Base-by-base conservation (phyloP, 1,140 invertebrate genomes). In the Idris sp. region DNA sequence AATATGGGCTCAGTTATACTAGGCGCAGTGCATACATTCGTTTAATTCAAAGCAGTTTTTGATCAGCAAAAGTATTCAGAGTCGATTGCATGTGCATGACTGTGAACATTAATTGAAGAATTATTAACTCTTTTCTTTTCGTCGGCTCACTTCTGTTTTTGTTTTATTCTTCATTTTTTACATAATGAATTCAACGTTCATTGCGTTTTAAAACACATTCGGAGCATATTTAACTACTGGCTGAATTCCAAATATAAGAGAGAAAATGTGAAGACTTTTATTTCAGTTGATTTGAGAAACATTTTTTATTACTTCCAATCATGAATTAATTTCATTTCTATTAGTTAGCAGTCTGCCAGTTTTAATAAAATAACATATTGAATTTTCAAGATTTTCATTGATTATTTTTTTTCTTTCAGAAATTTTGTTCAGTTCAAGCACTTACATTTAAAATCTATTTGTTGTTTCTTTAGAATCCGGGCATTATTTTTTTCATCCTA, bases 1-100 rank as follows among this genome's bases (percentile, higher is more conserved):
- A 69, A 69, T 59, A 58, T 65, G 48, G n/a, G n/a, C n/a, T n/a
- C n/a, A n/a, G n/a, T 40, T 18, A 35, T 49, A 35, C 51, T 41
- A 9, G 15, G 15, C 26, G 13, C 44, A 25, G 25, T 33, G 43
- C 58, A 41, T 51, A 41, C 49, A 51, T 51, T 43, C 36, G 44
- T 7, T 18, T 22, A 18, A 62, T 62, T 49, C 15, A 22, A 6
- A 2, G 19, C 19, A 22, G 19, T 22, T 49, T 35, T 44, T 22
- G 11, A 5, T 44, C 26, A 7, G 1, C 2, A 7, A 30, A 31
- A 13, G 11, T 35, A 58, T 44, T 44, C 26, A 35, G 31, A 28
- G 16, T n/a, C n/a, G n/a, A n/a, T n/a, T n/a, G n/a, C n/a, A n/a
- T n/a, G n/a, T n/a, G n/a, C n/a, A n/a, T n/a, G n/a, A n/a, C n/a